phyloP scores from a whole-genome alignment of 2,888 invertebrate genomes.

The Lutraria lutraria region DNA sequence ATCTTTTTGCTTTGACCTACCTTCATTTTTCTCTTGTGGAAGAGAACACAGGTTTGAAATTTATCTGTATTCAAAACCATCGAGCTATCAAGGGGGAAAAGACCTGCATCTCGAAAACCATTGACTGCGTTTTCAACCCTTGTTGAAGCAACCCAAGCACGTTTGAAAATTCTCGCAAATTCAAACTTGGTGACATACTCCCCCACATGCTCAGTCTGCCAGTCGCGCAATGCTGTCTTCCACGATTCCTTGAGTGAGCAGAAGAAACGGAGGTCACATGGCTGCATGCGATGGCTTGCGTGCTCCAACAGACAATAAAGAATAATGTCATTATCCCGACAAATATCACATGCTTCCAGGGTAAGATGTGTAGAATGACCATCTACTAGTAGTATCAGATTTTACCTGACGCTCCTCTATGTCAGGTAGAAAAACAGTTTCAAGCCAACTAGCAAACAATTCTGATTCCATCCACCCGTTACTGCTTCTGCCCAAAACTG shows the following conservation, averaged over 20 bases:
- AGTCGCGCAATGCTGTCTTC: conserved; percentile 46
- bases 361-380: too few relatives aligned
- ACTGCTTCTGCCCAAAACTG: conserved; percentile 44
- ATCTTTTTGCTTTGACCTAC: too few relatives aligned
- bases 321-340: conserved; percentile 49
- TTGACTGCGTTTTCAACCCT: too few relatives aligned
- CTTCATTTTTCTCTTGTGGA: too few relatives aligned
- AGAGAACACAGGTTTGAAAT: too few relatives aligned
- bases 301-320: conserved; percentile 71
- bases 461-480: conserved; percentile 51
- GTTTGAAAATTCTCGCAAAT: conserved; percentile 60
- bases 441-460: too few relatives aligned
- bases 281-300: conserved; percentile 62
- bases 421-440: too few relatives aligned
- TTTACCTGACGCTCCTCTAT: too few relatives aligned
- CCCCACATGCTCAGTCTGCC: conserved; percentile 44
- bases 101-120: too few relatives aligned
- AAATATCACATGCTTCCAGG: conserved; percentile 53
- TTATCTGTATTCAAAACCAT: too few relatives aligned
- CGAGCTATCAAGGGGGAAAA: too few relatives aligned
- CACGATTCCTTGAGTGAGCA: conserved; percentile 58
- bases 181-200: conserved; percentile 56
- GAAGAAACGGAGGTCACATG: conserved; percentile 61
- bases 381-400: too few relatives aligned
- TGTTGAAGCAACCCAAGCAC: conserved; percentile 55